These are phyloP conservation scores for Numida meleagris DNA, from an alignment of 2,113 vertebrate genomes.

Conservation along the genomic window DNA sequence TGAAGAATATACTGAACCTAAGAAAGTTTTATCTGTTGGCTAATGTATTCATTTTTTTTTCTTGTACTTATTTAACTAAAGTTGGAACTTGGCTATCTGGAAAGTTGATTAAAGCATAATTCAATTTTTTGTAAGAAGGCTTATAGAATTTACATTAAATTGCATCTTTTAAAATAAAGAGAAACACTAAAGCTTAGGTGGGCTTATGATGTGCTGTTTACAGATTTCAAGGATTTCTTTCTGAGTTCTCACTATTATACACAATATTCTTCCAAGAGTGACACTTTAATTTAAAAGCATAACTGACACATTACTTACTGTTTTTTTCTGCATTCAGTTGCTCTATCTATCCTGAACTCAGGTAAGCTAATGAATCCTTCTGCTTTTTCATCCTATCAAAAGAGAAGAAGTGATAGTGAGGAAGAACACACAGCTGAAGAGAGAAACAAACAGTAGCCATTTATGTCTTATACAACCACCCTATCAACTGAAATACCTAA, in stretches of 20 bases:
- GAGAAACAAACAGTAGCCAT: neutral
- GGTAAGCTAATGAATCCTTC: conserved; percentile 92
- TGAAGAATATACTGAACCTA: neutral
- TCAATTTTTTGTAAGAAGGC: neutral
- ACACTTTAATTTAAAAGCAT: neutral
- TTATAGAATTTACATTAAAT: neutral
- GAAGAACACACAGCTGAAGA: neutral
- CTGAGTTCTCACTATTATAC: neutral
- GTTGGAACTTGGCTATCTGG: neutral
- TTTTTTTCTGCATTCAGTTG: conserved; percentile 90
- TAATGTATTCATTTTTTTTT: neutral
- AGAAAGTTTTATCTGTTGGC: neutral
- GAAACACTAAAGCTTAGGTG: neutral
- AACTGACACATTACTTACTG: conserved; percentile 81
- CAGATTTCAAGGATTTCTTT: neutral
- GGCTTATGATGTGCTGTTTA: neutral
- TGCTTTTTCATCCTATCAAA: conserved; percentile 88
- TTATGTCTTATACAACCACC: neutral
- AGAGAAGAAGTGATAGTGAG: neutral
- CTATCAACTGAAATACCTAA: neutral
- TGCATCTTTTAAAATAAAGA: neutral
- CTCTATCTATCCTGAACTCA: conserved; percentile 92
- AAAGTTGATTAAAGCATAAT: neutral
- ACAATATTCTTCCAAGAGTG: neutral
- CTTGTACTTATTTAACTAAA: neutral